A percentile compares a stretch with the other conserved stretches of the same genome.
phyloP scores from a whole-genome alignment of 2,113 vertebrate genomes.

The Prolemur simus region DNA sequence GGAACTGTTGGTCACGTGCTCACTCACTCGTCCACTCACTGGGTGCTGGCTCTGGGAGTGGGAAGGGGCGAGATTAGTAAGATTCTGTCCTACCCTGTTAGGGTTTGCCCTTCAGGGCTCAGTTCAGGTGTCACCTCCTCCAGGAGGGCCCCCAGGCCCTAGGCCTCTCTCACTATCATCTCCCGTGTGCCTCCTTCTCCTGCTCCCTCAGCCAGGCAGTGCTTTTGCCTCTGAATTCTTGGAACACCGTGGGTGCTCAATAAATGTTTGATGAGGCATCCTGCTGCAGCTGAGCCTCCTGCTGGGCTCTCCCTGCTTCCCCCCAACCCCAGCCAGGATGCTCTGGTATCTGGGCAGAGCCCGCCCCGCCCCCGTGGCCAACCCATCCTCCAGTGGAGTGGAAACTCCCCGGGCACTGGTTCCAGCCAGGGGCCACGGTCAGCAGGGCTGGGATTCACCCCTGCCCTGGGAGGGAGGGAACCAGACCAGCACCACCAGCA shows the following conservation, averaged over 20 bases:
- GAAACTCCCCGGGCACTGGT: constrained; percentile 21
- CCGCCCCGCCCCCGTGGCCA: background rate
- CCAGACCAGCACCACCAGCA: background rate
- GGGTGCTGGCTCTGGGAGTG: background rate
- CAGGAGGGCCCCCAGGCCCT: background rate
- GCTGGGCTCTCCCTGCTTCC: background rate
- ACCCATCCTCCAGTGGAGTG: background rate
- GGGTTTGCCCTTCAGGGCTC: background rate
- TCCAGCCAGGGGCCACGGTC: background rate
- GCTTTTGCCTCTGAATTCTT: background rate
- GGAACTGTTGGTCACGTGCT: background rate
- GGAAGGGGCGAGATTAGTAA: background rate
- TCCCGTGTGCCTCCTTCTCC: too few relatives aligned
- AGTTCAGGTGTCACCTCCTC: background rate
- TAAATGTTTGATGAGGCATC: background rate
- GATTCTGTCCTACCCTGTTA: background rate
- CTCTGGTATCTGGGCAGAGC: background rate
- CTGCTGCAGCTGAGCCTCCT: background rate
- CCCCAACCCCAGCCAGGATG: background rate
- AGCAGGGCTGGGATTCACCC: background rate
- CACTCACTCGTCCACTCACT: background rate
- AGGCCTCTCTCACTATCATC: background rate
- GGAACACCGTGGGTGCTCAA: background rate
- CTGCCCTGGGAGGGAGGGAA: constrained; percentile 4
- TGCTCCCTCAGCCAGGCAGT: background rate